These are phyloP conservation scores for Acrocephalus arundinaceus DNA, from an alignment of 2,113 vertebrate genomes.

Conservation along the genomic window DNA sequence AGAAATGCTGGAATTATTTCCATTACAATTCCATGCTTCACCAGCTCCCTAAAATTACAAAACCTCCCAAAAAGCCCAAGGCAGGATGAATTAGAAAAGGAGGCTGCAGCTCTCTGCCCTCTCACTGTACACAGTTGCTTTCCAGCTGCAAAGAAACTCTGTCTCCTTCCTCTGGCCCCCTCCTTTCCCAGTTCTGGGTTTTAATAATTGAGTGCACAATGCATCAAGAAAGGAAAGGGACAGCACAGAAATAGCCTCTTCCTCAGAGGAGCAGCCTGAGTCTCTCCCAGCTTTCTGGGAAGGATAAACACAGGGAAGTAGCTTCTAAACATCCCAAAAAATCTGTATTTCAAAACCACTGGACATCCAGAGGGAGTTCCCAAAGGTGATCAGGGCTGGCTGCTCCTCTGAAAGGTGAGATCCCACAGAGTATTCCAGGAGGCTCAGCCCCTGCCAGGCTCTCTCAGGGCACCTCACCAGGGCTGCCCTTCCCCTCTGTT, in stretches of 20 bases:
- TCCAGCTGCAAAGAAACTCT: background rate
- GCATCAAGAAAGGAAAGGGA: background rate
- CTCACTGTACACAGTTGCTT: background rate
- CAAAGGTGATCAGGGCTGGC: background rate
- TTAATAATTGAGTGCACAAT: background rate
- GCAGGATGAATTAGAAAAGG: background rate
- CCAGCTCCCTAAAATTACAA: background rate
- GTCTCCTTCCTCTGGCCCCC: background rate
- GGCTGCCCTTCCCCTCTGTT: background rate
- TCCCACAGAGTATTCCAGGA: accelerated
- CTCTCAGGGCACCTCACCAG: background rate
- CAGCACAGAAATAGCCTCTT: background rate
- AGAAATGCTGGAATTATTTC: background rate
- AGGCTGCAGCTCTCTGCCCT: background rate
- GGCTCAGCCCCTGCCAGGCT: background rate
- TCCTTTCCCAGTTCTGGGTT: background rate
- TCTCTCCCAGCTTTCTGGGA: background rate
- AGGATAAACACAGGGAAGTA: background rate
- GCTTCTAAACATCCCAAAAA: background rate
- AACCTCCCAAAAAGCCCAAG: background rate
- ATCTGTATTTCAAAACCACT: background rate
- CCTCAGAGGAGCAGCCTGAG: background rate
- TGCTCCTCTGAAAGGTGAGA: background rate
- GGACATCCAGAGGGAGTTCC: background rate
- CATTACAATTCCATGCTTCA: background rate